These are phyloP conservation scores for Notothenia coriiceps DNA, from an alignment of 2,113 vertebrate species.

Conservation along the genomic window DNA sequence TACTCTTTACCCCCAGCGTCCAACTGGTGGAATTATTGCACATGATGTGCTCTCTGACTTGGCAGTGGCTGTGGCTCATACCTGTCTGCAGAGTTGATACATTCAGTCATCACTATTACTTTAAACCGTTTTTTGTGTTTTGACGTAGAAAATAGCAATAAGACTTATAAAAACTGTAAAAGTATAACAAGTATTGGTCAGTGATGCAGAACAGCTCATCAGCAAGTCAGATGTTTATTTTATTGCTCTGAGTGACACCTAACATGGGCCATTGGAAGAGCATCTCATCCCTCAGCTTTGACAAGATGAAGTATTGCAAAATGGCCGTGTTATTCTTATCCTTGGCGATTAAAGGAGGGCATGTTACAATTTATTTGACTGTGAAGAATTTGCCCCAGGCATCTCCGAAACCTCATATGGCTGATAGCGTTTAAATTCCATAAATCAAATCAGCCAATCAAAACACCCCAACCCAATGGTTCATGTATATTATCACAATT, in stretches of 20 bases:
- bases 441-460: conserved; percentile 59
- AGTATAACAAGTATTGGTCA: neutral
- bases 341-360: conserved; percentile 46
- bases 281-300: conserved; percentile 22
- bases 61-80: neutral
- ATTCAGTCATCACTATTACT: conserved; percentile 1
- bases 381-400: conserved; percentile 73
- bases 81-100: conserved; percentile 4
- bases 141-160: neutral
- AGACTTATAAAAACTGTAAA: neutral
- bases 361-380: conserved; percentile 64
- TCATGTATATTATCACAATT: neutral
- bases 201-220: conserved; percentile 16
- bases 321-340: conserved; percentile 49
- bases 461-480: conserved; percentile 5
- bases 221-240: conserved; percentile 35
- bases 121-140: conserved; percentile 10
- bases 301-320: conserved; percentile 56
- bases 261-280: conserved; percentile 10
- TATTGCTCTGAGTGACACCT: conserved; percentile 17
- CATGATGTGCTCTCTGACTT: neutral
- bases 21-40: conserved; percentile 27
- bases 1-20: neutral
- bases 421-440: conserved; percentile 47
- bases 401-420: conserved; percentile 37